Base-by-base conservation (phyloP, 2,113 vertebrate genomes). In the Calonectris borealis region DNA sequence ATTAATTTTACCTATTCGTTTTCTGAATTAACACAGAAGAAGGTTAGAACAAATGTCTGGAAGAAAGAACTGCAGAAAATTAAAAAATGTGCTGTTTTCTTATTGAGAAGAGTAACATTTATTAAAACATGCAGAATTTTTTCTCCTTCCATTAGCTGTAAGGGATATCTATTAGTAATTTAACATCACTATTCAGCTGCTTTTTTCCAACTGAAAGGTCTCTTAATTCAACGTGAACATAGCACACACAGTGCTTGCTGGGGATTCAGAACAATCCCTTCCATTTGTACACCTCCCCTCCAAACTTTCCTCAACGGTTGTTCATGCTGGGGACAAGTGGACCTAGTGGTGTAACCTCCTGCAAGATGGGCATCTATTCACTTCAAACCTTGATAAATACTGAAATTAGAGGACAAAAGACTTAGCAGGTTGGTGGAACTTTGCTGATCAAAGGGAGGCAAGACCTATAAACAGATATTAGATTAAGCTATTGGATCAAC, bases 31-130 rank as follows among this genome's bases (percentile, higher is more conserved):
- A 16, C 22, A 44, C 25, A 66, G 57, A 90, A 68, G 11, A 36
- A 36, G 22, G n/a, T 61, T 61, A 61, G 11, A 71, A 86, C 17
- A 94, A 96, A 88, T 88, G 5, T 40, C 19, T 69, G 72, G 17
- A 96, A 96, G 84, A 81, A 91, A 78, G 18, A 94, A 83, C 22
- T 51, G 11, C 4, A 70, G 52, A 78, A 90, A 88, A 86, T 42
- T 9, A 68, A 55, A 66, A 69, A 79, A 55, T 25, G 11, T 16
- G 3, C 0, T 36, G 5, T 70, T 87, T 84, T 57, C 25, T 61
- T 60, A 29, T 14, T 79, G 18, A 52, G 40, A 82, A 78, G 12
- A 70, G 21, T 49, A 80, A 55, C 21, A 10, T 55, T 78, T 64
- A 58, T n/a, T 62, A 65, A 61, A 91, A 69, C 16, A 52, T 20